Base-by-base conservation (phyloP, 2,888 invertebrate species). In the Eupithecia tripunctaria region DNA sequence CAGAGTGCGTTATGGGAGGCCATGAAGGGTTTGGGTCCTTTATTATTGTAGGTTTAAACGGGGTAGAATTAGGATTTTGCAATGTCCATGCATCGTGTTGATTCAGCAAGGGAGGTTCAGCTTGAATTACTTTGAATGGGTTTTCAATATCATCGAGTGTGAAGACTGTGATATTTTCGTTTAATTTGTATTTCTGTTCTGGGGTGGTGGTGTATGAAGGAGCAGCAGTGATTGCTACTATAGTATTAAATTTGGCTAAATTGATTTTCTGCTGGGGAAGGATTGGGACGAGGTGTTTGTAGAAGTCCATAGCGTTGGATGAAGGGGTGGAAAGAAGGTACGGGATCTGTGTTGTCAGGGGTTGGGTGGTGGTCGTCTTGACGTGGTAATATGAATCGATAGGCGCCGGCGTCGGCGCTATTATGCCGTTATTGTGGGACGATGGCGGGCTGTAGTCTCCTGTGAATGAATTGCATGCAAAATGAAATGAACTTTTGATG, bases 161-260 rank as follows among this genome's bases (percentile, higher is more conserved):
- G 67, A 88, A 89, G 41, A 86, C 84, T 18, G 90, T 90, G 8
- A 88, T 84, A 75, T 91, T 91, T 41, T 86, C 82, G 47, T 71
- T 71, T 21, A 72, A 76, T 76, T 79, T 74, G 27, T 36, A 64
- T 38, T 38, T 12, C 14, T 64, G 6, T 21, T 36, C 21, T 14
- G 64, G 36, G 12, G n/a, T 36, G 14, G 64, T 36, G 38, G 14
- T 14, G 5, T 36, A 12, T 21, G 38, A 38, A 14, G 36, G n/a
- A 12, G 21, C 10, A 10, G 38, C 29, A 32, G 62, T n/a, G 32
- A 18, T n/a, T n/a, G 18, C 18, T 18, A 10, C n/a, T 32, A 63
- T 63, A 2, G 7, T 60, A 25, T 60, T 60, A n/a, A 36, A 18
- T 8, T 63, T 5, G n/a, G 18, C n/a, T 56, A 18, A 18, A 29